A percentile compares a stretch with the other conserved stretches of the same genome.
Conservation (phyloP, 23 tunicate species). For the Styela plicata region DNA sequence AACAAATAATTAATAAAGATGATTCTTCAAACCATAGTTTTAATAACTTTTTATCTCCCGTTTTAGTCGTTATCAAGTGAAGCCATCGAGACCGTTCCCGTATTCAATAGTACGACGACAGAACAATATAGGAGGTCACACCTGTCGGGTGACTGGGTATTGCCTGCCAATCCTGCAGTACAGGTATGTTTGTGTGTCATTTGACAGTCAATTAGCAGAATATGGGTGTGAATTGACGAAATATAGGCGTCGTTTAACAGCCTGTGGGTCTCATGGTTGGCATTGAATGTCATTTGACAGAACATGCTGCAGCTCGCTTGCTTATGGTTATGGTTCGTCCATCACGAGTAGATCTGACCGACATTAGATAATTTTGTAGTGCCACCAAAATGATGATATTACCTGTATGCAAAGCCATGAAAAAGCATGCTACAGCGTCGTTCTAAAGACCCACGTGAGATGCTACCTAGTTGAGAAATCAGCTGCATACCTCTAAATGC, state of each 20-base stretch:
- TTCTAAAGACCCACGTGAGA: too few relatives aligned
- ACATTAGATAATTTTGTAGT: too few relatives aligned
- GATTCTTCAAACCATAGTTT: too few relatives aligned
- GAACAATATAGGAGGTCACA: constrained; percentile 77
- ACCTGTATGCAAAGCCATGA: too few relatives aligned
- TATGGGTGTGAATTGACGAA: not conserved
- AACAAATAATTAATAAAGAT: not conserved
- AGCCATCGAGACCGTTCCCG: constrained; percentile 92
- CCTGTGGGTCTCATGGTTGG: not conserved
- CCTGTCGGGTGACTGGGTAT: constrained; percentile 83
- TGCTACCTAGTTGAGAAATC: too few relatives aligned
- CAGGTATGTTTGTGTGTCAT: too few relatives aligned
- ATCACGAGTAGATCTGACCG: too few relatives aligned
- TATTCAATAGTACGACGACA: constrained; percentile 75
- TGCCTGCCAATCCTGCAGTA: constrained; percentile 43
- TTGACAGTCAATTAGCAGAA: not conserved
- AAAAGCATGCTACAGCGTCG: too few relatives aligned
- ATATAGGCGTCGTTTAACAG: not conserved
- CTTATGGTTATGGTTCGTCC: not conserved
- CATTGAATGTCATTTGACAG: not conserved
- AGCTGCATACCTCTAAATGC: too few relatives aligned
- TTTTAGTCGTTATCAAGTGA: constrained; percentile 79
- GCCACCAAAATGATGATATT: too few relatives aligned
- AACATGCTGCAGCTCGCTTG: not conserved
- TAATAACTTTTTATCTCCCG: not conserved